Conservation (phyloP, 2,797 vertebrate species). For the Mus spretus region DNA sequence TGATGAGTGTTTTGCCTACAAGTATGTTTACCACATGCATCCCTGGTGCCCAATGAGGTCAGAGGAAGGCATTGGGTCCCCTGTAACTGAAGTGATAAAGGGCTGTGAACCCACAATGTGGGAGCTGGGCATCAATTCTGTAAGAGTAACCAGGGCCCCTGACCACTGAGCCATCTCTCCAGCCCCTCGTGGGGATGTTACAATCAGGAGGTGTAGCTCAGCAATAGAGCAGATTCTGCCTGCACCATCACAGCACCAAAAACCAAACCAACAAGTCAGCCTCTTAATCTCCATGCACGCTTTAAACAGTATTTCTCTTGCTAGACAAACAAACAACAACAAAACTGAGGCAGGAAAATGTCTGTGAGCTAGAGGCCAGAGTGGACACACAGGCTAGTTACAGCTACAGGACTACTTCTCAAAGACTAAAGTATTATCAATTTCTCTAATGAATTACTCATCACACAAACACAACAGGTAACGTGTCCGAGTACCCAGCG, state of each 20-base stretch:
- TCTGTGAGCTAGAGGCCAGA: neutral
- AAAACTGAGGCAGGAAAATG: neutral
- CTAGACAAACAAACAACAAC: neutral
- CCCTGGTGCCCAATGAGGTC: neutral
- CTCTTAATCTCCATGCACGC: constrained; percentile 44
- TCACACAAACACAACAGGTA: neutral
- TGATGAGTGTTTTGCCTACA: neutral
- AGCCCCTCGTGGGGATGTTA: neutral
- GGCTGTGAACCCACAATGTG: neutral
- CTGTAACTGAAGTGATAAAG: neutral
- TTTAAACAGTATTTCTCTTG: constrained; percentile 48
- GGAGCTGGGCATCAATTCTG: neutral
- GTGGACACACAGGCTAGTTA: neutral
- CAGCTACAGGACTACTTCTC: neutral
- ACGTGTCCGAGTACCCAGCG: neutral
- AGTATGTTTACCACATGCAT: neutral
- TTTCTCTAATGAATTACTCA: neutral
- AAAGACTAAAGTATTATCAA: constrained; percentile 48
- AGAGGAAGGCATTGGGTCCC: neutral
- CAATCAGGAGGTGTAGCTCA: neutral
- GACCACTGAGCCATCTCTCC: neutral
- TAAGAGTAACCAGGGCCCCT: neutral
- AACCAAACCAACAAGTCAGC: neutral
- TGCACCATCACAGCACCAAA: neutral
- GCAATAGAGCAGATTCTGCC: neutral